A percentile compares a stretch with the other conserved stretches of the same genome.
Conservation (phyloP, 2,797 vertebrate genomes). For the Pseudochirops cupreus region DNA sequence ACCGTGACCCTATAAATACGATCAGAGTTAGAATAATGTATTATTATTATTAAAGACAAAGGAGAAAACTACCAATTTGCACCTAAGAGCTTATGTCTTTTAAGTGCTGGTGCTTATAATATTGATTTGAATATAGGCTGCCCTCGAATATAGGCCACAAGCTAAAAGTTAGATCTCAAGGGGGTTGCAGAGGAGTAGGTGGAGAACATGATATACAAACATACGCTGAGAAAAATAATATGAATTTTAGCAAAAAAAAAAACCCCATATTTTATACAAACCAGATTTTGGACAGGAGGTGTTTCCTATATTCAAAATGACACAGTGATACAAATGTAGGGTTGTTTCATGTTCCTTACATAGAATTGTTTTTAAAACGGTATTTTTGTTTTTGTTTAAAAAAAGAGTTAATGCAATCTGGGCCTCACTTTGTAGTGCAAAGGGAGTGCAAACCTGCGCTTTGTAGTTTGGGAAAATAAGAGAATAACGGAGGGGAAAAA, state of each 20-base stretch:
- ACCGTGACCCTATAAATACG: background rate
- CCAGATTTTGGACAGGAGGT: background rate
- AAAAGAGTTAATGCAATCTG: background rate
- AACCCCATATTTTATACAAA: background rate
- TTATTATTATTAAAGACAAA: background rate
- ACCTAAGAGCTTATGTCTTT: background rate
- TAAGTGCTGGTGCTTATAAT: background rate
- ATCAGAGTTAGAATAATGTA: background rate
- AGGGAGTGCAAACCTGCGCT: background rate
- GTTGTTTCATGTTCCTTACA: slow-evolving; percentile 31
- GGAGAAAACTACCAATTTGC: background rate
- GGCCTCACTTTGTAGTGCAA: background rate
- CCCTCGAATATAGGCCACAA: background rate
- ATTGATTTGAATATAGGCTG: background rate
- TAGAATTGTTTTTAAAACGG: background rate
- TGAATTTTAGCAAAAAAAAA: background rate
- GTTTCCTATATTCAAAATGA: slow-evolving; percentile 14
- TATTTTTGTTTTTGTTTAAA: too few relatives aligned
- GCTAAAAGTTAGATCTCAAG: background rate
- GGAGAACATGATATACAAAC: background rate
- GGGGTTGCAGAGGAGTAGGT: background rate
- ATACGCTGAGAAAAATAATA: background rate
- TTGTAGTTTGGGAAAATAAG: background rate
- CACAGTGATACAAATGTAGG: background rate
- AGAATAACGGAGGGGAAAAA: background rate